These are phyloP conservation scores for Diogma glabrata DNA, from an alignment of 2,888 invertebrate species.

Conservation along the genomic window DNA sequence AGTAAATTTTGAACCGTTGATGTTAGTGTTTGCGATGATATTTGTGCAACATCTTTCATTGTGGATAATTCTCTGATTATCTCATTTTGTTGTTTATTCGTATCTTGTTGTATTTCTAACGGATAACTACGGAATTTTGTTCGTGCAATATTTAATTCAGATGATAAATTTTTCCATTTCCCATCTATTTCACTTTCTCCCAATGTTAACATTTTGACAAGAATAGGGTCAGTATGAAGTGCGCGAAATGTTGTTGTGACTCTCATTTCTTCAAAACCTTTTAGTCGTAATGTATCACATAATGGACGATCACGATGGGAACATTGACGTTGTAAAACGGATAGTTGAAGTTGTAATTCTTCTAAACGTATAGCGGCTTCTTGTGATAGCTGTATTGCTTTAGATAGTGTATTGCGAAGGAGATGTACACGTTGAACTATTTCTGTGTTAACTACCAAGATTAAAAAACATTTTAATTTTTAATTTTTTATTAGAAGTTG, in stretches of 20 bases:
- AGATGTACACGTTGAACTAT: constrained; percentile 35
- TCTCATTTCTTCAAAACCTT: constrained; percentile 48
- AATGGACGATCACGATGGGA: constrained; percentile 55
- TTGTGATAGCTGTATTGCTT: constrained; percentile 34
- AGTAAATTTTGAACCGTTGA: constrained; percentile 22
- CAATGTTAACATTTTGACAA: constrained; percentile 36
- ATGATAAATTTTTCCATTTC: constrained; percentile 34
- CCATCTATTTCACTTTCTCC: constrained; percentile 36
- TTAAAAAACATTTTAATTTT: background rate
- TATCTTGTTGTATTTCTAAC: constrained; percentile 35
- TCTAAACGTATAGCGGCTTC: constrained; percentile 37
- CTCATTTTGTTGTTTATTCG: constrained; percentile 15
- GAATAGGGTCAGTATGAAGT: constrained; percentile 36
- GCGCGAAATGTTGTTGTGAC: constrained; percentile 36
- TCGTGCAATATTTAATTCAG: constrained; percentile 35
- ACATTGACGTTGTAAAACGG: constrained; percentile 48
- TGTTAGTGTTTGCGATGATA: constrained; percentile 33
- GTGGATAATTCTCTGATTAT: background rate
- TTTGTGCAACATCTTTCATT: constrained; percentile 32
- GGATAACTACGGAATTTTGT: constrained; percentile 36
- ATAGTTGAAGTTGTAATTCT: constrained; percentile 36
- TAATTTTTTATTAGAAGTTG: background rate
- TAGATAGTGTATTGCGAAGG: constrained; percentile 34
- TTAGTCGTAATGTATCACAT: constrained; percentile 63
- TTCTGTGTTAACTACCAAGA: constrained; percentile 30